Percentiles rank a stretch among this genome's conserved stretches.
Conservation (phyloP, 2,888 invertebrate genomes). For the Deilephila porcellus region DNA sequence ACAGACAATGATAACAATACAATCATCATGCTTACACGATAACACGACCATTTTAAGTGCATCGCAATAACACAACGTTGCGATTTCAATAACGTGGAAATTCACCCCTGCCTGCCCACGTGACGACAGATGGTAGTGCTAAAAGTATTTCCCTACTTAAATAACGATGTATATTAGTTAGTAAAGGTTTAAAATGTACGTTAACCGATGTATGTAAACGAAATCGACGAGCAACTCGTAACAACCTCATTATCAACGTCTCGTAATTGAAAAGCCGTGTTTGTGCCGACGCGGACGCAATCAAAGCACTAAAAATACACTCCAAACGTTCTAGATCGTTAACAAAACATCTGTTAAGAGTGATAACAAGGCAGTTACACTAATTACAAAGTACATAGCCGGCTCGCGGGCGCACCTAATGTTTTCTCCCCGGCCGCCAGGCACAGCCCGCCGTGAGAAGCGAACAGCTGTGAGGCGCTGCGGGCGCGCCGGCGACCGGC, state of each 20-base stretch:
- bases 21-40: background rate
- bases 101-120: background rate
- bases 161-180: no score
- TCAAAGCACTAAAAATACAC: constrained; percentile 40
- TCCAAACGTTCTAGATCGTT: constrained; percentile 36
- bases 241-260: background rate
- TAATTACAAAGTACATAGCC: constrained; percentile 41
- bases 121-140: background rate
- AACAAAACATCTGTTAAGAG: constrained; percentile 57
- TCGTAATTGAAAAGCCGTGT: constrained; percentile 26
- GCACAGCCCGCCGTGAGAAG: constrained; percentile 38
- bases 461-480: constrained; percentile 53
- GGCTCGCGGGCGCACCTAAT: constrained; percentile 29
- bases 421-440: constrained; percentile 31
- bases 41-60: background rate
- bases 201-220: background rate
- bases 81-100: background rate
- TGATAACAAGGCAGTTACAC: constrained; percentile 43
- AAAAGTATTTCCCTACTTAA: background rate
- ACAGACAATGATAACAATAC: background rate
- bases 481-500: constrained; percentile 43
- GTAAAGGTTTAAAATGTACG: background rate
- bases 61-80: background rate
- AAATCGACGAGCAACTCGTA: background rate
- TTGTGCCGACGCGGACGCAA: constrained; percentile 32